Conservation (phyloP, 2,113 vertebrate species). For the Crotalus tigris region DNA sequence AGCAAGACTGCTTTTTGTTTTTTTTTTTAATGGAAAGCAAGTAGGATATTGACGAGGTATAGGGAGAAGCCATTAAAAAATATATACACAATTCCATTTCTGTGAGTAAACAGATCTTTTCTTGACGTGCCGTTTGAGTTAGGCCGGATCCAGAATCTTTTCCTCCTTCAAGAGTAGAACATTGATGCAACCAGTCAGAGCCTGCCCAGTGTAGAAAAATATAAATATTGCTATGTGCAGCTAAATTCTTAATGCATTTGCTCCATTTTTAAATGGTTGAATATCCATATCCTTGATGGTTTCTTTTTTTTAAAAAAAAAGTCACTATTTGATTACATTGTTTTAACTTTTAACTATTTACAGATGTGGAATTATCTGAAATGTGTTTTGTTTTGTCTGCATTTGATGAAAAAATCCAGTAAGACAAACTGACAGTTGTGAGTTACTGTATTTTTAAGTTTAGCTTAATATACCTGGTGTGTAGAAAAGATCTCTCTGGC, state of each 20-base stretch:
- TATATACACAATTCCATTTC: neutral
- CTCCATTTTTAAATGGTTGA: neutral
- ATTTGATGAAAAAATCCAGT: neutral
- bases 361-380: neutral
- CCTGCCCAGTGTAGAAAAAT: neutral
- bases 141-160: neutral
- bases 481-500: neutral
- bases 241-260: neutral
- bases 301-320: neutral
- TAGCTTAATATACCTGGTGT: neutral
- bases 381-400: neutral
- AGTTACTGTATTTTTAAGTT: neutral
- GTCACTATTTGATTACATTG: neutral
- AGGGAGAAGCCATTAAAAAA: neutral
- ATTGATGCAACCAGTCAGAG: neutral
- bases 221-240: neutral
- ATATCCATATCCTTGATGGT: neutral
- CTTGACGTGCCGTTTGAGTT: neutral
- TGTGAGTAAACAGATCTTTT: neutral
- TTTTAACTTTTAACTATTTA: neutral
- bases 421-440: neutral
- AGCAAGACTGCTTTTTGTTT: neutral
- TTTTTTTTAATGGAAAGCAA: neutral
- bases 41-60: neutral
- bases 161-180: neutral